Conservation (phyloP, 2,113 vertebrate species). For the Terrapene triunguis region DNA sequence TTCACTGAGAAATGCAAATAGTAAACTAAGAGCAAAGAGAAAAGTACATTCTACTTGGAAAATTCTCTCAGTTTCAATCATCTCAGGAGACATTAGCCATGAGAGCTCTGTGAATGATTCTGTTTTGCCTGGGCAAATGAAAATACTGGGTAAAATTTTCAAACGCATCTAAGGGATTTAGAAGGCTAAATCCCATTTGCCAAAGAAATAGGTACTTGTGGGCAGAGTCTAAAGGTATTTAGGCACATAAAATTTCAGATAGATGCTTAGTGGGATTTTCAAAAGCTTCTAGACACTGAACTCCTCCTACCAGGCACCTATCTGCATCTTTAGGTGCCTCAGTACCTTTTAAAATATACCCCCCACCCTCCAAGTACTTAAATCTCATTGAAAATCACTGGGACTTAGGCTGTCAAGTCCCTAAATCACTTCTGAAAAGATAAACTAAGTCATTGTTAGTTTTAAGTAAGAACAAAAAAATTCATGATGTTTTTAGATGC, state of each 20-base stretch:
- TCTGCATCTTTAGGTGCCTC: not conserved
- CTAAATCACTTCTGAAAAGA: not conserved
- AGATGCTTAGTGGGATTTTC: not conserved
- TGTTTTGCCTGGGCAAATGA: not conserved
- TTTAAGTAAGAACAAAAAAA: not conserved
- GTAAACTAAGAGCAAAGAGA: not conserved
- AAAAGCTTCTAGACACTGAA: not conserved
- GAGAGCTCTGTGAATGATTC: not conserved
- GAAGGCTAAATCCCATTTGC: not conserved
- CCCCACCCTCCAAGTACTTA: not conserved
- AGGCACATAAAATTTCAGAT: not conserved
- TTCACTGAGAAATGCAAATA: constrained; percentile 17
- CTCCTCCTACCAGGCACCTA: not conserved
- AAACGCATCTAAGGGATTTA: not conserved
- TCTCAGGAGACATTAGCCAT: not conserved
- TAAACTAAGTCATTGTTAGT: not conserved
- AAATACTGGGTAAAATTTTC: not conserved
- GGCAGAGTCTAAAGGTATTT: not conserved
- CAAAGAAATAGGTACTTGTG: not conserved
- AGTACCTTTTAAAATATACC: not conserved
- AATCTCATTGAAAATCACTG: not conserved
- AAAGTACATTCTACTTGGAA: not conserved
- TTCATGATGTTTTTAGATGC: not conserved
- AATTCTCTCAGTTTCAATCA: constrained; percentile 3
- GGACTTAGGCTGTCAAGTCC: not conserved